Conservation (phyloP, 2,797 vertebrate species). For the Hypotaenidia philippensis region DNA sequence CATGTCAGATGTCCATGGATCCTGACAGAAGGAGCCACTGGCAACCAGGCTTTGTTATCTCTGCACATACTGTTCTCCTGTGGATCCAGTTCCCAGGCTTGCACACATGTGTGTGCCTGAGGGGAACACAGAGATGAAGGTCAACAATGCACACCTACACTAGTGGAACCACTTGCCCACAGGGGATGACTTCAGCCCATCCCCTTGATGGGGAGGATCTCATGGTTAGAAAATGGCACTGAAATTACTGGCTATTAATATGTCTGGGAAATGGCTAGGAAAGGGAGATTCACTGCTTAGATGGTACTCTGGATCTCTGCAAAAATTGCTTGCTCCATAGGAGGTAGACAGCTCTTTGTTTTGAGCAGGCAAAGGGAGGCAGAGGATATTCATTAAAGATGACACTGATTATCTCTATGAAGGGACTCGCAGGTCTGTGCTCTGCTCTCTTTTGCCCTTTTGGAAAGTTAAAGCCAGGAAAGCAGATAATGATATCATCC, state of each 20-base stretch:
- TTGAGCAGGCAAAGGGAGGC: background rate
- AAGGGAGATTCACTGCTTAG: background rate
- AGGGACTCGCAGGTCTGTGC: background rate
- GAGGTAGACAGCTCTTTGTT: background rate
- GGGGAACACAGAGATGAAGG: background rate
- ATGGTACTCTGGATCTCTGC: background rate
- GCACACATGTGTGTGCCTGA: accelerated
- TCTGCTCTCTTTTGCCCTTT: background rate
- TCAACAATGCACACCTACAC: background rate
- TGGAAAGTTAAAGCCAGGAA: background rate
- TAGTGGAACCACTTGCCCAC: background rate
- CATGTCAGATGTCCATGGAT: background rate
- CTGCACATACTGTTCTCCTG: background rate
- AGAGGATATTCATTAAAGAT: background rate
- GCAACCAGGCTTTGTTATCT: background rate
- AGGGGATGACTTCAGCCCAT: background rate
- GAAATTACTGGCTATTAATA: background rate
- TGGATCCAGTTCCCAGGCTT: background rate
- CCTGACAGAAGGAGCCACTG: background rate
- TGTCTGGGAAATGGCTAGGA: background rate
- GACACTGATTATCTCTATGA: background rate
- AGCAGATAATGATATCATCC: background rate
- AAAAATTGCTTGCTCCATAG: background rate
- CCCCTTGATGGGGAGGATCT: background rate
- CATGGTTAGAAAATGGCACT: background rate